Evolutionary conservation across 2,113 vertebrate genomes (phyloP), one percentile per base, ranked within the genome.

Genomic region (Brevimyrus niger): DNA sequence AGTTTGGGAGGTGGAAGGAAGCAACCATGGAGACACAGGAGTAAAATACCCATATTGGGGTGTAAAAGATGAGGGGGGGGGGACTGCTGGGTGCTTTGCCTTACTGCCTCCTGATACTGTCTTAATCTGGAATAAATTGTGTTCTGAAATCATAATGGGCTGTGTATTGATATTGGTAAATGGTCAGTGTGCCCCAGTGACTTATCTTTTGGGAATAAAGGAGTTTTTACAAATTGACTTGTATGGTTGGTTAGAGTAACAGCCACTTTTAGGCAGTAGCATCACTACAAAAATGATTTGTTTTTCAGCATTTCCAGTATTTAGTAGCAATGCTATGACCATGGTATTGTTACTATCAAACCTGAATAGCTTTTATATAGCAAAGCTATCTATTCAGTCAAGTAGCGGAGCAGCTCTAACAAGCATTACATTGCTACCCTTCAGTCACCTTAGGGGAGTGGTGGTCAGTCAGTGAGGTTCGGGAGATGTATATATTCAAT

Each of bases 31-130:
- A 47, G 2, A 44, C 46, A 42, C 47, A 2, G 51, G 82, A 89
- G 85, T 91, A 92, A 92, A 90, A 92, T 90, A 93, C 94, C 95
- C 94, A 94, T 95, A 95, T 94, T 95, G 93, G 93, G 94, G 91
- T 92, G 38, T 47, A 84, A 84, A 84, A 84, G 5, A 53, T 86
- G 47, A 51, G 6, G 5, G 76, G 15, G 82, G 42, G 6, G 21
- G 8, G 44, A 2, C 8, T 23, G 80, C 44, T 47, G 80, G 80
- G 80, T 84, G 80, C 8, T 84, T 23, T 84, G 38, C 44, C 38
- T 84, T 13, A 42, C 13, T 35, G 38, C 3, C 11, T 76, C 8
- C 9, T 47, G 2, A 47, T 19, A 84, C 15, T 6, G 44, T 38
- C 21, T 84, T 84, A 84, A 84, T 46, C 19, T 46, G 82, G 82